Percentiles rank a stretch among this genome's conserved stretches.
phyloP scores from a whole-genome alignment of 2,888 invertebrate genomes.

The Galerucella pusilla region DNA sequence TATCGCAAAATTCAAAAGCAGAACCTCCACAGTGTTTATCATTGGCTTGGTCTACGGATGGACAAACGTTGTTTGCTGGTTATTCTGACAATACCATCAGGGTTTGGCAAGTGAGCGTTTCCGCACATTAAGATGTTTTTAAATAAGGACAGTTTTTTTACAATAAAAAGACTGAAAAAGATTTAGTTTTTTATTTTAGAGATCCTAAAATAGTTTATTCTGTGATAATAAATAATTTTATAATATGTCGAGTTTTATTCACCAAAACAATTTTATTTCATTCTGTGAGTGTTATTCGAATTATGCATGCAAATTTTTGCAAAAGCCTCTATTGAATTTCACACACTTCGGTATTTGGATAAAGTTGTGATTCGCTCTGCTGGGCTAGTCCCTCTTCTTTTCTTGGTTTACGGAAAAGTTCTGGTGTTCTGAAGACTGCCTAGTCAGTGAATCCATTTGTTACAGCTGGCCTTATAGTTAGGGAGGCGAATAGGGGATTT shows the following conservation, averaged over 20 bases:
- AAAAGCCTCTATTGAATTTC: no score
- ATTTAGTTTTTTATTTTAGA: conserved; percentile 1
- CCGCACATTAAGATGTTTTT: conserved; percentile 68
- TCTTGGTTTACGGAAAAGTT: no score
- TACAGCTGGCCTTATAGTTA: no score
- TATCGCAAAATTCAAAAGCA: conserved; percentile 81
- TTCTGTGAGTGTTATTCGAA: neutral
- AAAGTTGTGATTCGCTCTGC: no score
- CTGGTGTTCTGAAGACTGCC: no score
- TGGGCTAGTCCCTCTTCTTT: no score
- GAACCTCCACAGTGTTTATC: conserved; percentile 97
- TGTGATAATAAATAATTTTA: conserved; percentile 12
- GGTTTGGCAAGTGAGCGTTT: conserved; percentile 97
- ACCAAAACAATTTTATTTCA: neutral
- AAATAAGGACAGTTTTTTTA: conserved; percentile 26
- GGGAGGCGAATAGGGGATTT: no score
- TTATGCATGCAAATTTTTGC: no score
- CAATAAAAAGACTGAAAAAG: conserved; percentile 26
- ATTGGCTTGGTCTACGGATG: conserved; percentile 98
- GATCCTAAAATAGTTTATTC: neutral
- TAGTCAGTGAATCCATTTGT: no score
- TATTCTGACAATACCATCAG: conserved; percentile 98
- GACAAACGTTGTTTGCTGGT: conserved; percentile 98
- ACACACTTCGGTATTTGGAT: no score
- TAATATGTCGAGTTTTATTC: neutral